Percentiles rank a stretch among this genome's conserved stretches.
Conservation (phyloP, 2,797 vertebrate genomes). For the Holocentrus rufus region DNA sequence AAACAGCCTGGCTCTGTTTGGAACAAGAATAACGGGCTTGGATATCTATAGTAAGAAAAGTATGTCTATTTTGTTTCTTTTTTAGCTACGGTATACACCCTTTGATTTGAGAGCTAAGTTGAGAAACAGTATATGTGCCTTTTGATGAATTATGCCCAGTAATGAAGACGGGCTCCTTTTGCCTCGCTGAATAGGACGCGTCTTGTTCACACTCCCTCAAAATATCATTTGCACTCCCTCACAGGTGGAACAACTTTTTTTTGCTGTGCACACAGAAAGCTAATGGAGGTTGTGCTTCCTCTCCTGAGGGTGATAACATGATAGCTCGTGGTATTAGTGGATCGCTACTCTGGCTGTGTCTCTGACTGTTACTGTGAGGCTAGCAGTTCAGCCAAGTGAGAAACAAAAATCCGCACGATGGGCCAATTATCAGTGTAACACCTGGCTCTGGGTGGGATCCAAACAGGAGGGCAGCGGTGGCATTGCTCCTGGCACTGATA, state of each 20-base stretch:
- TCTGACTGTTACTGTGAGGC: constrained; percentile 67
- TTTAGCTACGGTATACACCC: constrained; percentile 27
- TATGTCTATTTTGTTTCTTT: constrained; percentile 31
- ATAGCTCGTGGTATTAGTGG: constrained; percentile 50
- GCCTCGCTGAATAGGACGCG: constrained; percentile 53
- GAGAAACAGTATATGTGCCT: constrained; percentile 16
- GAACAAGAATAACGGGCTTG: constrained; percentile 59
- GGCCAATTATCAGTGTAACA: constrained; percentile 81
- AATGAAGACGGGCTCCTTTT: constrained; percentile 47
- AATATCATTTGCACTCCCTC: constrained; percentile 74
- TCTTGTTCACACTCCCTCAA: constrained; percentile 67
- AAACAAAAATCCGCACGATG: constrained; percentile 77
- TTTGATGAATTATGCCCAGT: constrained; percentile 65
- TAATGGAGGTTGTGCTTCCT: constrained; percentile 66
- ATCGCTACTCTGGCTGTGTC: constrained; percentile 38
- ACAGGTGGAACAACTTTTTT: constrained; percentile 69
- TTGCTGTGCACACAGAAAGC: constrained; percentile 69
- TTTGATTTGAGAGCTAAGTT: constrained; percentile 57
- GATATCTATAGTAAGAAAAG: constrained; percentile 57
- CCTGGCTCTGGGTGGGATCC: constrained; percentile 76
- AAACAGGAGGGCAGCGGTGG: constrained; percentile 60
- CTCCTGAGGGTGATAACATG: constrained; percentile 70
- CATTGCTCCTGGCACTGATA: constrained; percentile 51
- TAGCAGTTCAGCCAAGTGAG: constrained; percentile 77
- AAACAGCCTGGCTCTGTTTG: constrained; percentile 62